Percentiles rank a stretch among this genome's conserved stretches.
Evolutionary conservation across 2,888 invertebrate genomes (phyloP).

Genomic region (Idaea dimidiata): DNA sequence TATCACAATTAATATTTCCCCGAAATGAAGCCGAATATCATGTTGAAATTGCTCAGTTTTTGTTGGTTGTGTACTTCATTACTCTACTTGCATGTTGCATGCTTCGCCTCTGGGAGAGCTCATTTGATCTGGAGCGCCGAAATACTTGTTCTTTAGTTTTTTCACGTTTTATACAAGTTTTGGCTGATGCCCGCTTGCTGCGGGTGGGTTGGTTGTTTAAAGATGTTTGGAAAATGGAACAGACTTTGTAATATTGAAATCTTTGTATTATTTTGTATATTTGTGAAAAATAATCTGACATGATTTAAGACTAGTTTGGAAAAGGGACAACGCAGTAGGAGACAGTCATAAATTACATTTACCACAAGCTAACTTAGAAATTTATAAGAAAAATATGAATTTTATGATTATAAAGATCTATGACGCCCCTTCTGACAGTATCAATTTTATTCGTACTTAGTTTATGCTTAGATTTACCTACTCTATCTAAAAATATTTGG

Average conservation of each 20-base stretch:
- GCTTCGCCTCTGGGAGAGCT: conserved; percentile 44
- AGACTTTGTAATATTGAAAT: not conserved
- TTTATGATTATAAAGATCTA: no score
- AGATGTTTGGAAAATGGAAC: conserved; percentile 12
- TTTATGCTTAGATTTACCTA: no score
- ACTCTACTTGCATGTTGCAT: conserved; percentile 25
- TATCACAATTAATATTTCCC: not conserved
- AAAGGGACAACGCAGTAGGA: no score
- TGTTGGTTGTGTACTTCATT: conserved; percentile 2
- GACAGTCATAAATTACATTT: no score
- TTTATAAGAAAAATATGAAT: no score
- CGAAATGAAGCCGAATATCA: not conserved
- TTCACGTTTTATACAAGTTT: conserved; percentile 42
- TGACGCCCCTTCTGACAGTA: no score
- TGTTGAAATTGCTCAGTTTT: not conserved
- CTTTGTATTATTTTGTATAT: no score
- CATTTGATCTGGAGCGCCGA: conserved; percentile 72
- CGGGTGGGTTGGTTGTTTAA: conserved; percentile 36
- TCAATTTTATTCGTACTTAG: no score
- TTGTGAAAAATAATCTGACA: no score
- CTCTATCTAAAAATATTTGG: no score
- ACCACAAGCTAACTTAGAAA: no score
- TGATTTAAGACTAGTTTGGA: no score
- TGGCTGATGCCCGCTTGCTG: conserved; percentile 42
- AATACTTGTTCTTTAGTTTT: conserved; percentile 41